These are phyloP conservation scores for Eupithecia insigniata DNA, from an alignment of 2,888 invertebrate genomes.

Conservation along the genomic window DNA sequence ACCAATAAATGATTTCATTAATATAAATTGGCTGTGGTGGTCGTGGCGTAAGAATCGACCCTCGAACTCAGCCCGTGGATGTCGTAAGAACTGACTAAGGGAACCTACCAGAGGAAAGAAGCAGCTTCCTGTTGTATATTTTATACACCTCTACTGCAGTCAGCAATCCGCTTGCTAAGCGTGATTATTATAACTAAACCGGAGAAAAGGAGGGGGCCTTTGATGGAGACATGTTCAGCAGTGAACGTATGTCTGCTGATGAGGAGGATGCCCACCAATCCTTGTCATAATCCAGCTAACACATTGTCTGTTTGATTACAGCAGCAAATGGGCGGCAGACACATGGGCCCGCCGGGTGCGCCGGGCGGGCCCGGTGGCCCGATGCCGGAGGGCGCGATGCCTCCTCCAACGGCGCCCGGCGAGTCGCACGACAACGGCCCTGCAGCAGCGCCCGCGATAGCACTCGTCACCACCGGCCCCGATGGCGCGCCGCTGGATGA, in stretches of 20 bases:
- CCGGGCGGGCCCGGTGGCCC: constrained; percentile 79
- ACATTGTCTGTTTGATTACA: constrained; percentile 40
- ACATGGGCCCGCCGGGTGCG: constrained; percentile 80
- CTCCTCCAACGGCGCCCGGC: constrained; percentile 84
- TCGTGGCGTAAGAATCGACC: neutral
- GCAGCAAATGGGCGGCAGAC: constrained; percentile 79
- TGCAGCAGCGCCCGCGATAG: constrained; percentile 89
- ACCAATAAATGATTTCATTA: too few species aligned
- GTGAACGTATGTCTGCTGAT: too few species aligned
- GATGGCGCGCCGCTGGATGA: constrained; percentile 95
- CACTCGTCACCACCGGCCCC: constrained; percentile 95
- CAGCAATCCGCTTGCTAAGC: too few species aligned
- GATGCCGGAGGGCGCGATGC: constrained; percentile 85
- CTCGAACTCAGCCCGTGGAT: neutral
- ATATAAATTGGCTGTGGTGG: too few species aligned
- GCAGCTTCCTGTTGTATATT: too few species aligned
- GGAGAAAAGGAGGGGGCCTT: too few species aligned
- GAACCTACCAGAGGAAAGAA: too few species aligned
- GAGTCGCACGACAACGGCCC: constrained; percentile 87
- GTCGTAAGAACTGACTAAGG: neutral
- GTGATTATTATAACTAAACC: too few species aligned
- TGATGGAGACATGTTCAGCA: too few species aligned
- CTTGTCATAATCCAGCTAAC: neutral
- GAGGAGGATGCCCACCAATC: too few species aligned
- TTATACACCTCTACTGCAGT: too few species aligned